Evolutionary conservation across 2,113 vertebrate species (phyloP).

Genomic region (Rynchops niger): DNA sequence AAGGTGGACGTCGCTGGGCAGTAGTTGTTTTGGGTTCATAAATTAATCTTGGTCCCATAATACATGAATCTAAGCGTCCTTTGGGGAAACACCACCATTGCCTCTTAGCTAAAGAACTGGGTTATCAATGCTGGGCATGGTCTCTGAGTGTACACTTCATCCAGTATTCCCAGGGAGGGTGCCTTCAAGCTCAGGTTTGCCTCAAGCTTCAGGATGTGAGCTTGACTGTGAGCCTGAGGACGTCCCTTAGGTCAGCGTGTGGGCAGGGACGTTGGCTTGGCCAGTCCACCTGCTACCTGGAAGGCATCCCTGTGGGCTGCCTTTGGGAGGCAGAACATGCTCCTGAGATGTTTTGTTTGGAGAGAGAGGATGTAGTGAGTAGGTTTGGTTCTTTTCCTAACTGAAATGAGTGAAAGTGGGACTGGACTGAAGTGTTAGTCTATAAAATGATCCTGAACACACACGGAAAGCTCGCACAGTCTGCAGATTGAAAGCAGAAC

Average conservation of each 20-base stretch:
- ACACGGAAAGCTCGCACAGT: not conserved
- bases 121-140: not conserved
- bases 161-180: not conserved
- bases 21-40: not conserved
- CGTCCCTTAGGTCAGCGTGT: rapidly evolving
- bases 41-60: not conserved
- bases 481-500: not conserved
- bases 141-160: not conserved
- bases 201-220: rapidly evolving
- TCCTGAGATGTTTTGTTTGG: rapidly evolving
- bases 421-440: not conserved
- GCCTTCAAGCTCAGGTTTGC: not conserved
- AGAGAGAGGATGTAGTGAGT: not conserved
- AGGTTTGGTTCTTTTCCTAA: not conserved
- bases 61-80: not conserved
- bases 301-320: not conserved
- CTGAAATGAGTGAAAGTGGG: not conserved
- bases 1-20: not conserved
- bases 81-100: not conserved
- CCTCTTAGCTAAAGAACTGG: not conserved
- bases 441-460: not conserved
- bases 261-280: not conserved
- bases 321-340: not conserved
- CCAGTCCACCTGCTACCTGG: not conserved
- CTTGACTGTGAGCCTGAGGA: rapidly evolving